Conservation (phyloP, 2,888 invertebrate species). For the Malacosoma neustria region DNA sequence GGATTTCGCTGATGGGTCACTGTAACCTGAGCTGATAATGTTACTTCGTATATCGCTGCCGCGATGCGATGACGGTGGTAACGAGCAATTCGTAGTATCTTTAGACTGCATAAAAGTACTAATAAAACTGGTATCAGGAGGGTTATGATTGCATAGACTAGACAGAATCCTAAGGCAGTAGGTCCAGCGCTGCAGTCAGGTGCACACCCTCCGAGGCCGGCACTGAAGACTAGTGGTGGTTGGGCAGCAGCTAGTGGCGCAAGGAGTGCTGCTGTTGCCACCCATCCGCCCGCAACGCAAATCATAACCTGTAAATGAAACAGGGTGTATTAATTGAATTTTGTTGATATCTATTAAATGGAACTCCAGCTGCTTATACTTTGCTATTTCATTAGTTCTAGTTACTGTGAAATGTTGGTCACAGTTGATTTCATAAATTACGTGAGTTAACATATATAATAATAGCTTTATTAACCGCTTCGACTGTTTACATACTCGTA, state of each 20-base stretch:
- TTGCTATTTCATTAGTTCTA: background rate
- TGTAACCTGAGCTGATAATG: slow-evolving; percentile 87
- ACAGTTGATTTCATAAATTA: background rate
- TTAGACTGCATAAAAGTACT: slow-evolving; percentile 82
- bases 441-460: no score
- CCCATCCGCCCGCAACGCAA: slow-evolving; percentile 81
- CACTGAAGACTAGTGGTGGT: slow-evolving; percentile 57
- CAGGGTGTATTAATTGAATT: background rate
- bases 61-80: slow-evolving; percentile 89
- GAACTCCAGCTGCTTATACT: background rate
- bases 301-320: slow-evolving; percentile 69
- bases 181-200: slow-evolving; percentile 79
- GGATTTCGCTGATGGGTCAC: slow-evolving; percentile 88
- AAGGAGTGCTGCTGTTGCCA: slow-evolving; percentile 76
- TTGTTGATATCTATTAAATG: background rate
- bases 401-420: background rate
- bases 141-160: slow-evolving; percentile 78
- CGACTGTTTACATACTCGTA: no score
- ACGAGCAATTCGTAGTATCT: slow-evolving; percentile 79
- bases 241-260: slow-evolving; percentile 77
- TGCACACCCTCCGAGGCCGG: slow-evolving; percentile 77
- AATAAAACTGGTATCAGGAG: slow-evolving; percentile 79
- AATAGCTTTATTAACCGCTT: no score
- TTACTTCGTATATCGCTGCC: slow-evolving; percentile 89
- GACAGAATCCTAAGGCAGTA: slow-evolving; percentile 78